Percentiles rank a stretch among this genome's conserved stretches.
phyloP scores from a whole-genome alignment of 2,888 invertebrate genomes.

The Troides aeacus region DNA sequence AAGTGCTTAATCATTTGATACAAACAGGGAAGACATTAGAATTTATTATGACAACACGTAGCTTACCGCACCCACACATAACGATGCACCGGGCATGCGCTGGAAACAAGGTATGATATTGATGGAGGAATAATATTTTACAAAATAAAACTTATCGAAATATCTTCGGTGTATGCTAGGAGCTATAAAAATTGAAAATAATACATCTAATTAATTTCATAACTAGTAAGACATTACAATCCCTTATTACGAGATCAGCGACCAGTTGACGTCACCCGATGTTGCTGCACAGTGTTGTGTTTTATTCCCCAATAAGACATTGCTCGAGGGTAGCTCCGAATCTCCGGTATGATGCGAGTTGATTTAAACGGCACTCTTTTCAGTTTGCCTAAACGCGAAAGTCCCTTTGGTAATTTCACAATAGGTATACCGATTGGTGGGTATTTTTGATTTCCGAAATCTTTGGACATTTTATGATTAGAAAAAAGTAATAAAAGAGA shows the following conservation, averaged over 20 bases:
- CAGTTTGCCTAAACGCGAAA: constrained; percentile 36
- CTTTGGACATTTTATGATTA: constrained; percentile 71
- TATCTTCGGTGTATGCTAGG: constrained; percentile 81
- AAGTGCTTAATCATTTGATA: constrained; percentile 39
- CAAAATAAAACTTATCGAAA: constrained; percentile 80
- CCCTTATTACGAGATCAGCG: constrained; percentile 81
- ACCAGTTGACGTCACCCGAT: constrained; percentile 69
- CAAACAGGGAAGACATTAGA: constrained; percentile 68
- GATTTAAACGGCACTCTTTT: constrained; percentile 13
- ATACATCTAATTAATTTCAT: constrained; percentile 80
- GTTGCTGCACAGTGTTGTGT: constrained; percentile 43
- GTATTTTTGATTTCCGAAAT: constrained; percentile 66
- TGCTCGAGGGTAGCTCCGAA: constrained; percentile 2
- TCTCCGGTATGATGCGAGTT: constrained; percentile 4
- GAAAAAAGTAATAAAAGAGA: constrained; percentile 49
- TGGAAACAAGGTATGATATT: constrained; percentile 66
- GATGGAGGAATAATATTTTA: constrained; percentile 79
- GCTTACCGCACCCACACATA: constrained; percentile 35
- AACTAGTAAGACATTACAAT: constrained; percentile 79
- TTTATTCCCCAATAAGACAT: constrained; percentile 25
- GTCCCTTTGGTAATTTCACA: constrained; percentile 65
- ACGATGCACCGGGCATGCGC: constrained; percentile 32
- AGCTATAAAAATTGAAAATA: constrained; percentile 80
- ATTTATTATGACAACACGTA: constrained; percentile 41
- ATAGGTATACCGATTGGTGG: constrained; percentile 71